These are phyloP conservation scores for Centroberyx gerrardi DNA, from an alignment of 2,797 vertebrate genomes.

Conservation along the genomic window DNA sequence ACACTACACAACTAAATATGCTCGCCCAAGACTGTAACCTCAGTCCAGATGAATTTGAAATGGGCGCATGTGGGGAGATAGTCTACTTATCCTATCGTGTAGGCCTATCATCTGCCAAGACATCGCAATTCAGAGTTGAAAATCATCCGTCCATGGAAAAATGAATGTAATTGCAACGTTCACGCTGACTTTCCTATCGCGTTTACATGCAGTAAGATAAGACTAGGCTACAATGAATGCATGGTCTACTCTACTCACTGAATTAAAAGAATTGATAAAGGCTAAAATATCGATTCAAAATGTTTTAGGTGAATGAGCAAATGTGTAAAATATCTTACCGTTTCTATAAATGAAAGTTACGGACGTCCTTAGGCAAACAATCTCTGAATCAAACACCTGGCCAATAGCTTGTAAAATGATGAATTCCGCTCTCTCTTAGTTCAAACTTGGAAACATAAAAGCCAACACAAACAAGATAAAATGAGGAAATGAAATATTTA, in stretches of 20 bases:
- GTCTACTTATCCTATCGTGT: constrained; percentile 28
- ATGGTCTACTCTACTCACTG: constrained; percentile 51
- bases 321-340: constrained; percentile 86
- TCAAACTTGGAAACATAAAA: constrained; percentile 86
- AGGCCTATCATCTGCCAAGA: constrained; percentile 38
- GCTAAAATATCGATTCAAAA: constrained; percentile 46
- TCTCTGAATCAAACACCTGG: constrained; percentile 85
- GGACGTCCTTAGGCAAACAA: constrained; percentile 86
- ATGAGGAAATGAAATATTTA: constrained; percentile 88
- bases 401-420: constrained; percentile 79
- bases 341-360: constrained; percentile 88
- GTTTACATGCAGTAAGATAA: constrained; percentile 69
- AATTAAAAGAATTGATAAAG: constrained; percentile 49
- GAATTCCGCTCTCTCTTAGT: constrained; percentile 78
- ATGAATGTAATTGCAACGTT: constrained; percentile 61
- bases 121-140: constrained; percentile 62
- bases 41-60: constrained; percentile 16
- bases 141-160: constrained; percentile 61
- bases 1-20: constrained; percentile 46
- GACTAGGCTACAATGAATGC: constrained; percentile 40
- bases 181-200: constrained; percentile 70
- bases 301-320: constrained; percentile 74
- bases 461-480: constrained; percentile 85
- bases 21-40: constrained; percentile 44
- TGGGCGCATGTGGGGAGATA: constrained; percentile 59